Evolutionary conservation across 2,888 invertebrate species (phyloP).

Genomic region (Clusia tigrina): DNA sequence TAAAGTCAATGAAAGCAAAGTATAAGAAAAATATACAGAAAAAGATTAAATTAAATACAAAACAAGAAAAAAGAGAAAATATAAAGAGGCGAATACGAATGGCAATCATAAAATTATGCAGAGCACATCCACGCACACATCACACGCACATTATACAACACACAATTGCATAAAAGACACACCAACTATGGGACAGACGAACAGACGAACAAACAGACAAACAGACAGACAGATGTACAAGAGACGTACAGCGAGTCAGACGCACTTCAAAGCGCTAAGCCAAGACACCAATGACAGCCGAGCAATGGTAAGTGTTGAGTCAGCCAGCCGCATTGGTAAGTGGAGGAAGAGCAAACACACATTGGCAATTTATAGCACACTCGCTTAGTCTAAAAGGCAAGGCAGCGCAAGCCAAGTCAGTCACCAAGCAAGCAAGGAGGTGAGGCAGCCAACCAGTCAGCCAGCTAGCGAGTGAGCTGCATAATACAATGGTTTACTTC

Average conservation of each 20-base stretch:
- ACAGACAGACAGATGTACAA: not conserved
- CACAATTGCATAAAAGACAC: not conserved
- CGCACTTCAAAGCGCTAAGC: not conserved
- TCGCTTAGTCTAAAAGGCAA: too few species aligned
- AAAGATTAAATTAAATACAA: too few species aligned
- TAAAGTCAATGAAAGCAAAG: not conserved
- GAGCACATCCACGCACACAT: conserved; percentile 46
- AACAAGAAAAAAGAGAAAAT: not conserved
- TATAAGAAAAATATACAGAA: not conserved
- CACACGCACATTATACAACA: not conserved
- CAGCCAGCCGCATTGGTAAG: too few species aligned
- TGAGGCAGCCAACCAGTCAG: conserved; percentile 6
- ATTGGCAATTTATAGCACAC: conserved; percentile 5
- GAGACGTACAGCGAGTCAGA: not conserved
- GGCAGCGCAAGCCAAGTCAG: too few species aligned
- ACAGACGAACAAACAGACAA: not conserved
- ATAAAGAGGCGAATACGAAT: conserved; percentile 31
- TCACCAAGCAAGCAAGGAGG: too few species aligned
- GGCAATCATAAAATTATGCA: conserved; percentile 51
- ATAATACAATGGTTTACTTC: conserved; percentile 49
- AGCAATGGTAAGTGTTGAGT: conserved; percentile 6
- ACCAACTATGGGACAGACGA: not conserved
- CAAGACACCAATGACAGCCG: not conserved
- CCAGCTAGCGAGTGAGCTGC: not conserved
- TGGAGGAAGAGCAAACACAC: not conserved